Evolutionary conservation across 1,140 invertebrate species (phyloP).

Genomic region (Venturia canescens): DNA sequence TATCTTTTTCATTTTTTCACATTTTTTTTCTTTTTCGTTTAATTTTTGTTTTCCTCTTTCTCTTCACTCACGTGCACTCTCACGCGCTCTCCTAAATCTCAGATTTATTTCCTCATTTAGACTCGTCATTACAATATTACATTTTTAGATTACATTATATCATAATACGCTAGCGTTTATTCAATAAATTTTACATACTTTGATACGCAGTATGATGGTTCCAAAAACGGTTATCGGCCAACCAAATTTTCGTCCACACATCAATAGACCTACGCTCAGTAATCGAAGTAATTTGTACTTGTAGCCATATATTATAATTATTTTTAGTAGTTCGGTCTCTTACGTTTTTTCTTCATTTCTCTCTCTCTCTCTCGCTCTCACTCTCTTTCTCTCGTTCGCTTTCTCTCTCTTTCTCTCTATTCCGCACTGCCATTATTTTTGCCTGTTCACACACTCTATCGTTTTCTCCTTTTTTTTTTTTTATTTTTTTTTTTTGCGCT

Average conservation of each 20-base stretch:
- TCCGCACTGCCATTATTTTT: constrained; percentile 54
- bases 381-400: constrained; percentile 45
- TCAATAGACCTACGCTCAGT: constrained; percentile 78
- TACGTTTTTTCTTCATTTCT: constrained; percentile 69
- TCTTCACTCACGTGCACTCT: constrained; percentile 70
- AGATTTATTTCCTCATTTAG: constrained; percentile 78
- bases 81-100: constrained; percentile 74
- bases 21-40: constrained; percentile 62
- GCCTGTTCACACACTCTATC: constrained; percentile 54
- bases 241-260: constrained; percentile 78
- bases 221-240: constrained; percentile 78
- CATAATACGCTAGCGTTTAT: constrained; percentile 78
- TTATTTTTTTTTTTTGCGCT: constrained; percentile 32
- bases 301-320: constrained; percentile 79
- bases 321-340: constrained; percentile 76
- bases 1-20: too few relatives aligned
- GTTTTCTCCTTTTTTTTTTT: constrained; percentile 30
- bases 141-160: constrained; percentile 78
- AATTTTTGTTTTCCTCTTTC: constrained; percentile 21
- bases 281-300: constrained; percentile 79
- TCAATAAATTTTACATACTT: constrained; percentile 79
- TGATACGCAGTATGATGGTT: constrained; percentile 78
- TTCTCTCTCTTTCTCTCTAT: constrained; percentile 52
- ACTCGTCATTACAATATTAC: constrained; percentile 78
- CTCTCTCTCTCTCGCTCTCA: constrained; percentile 53